These are phyloP conservation scores for Lochmaea crataegi DNA, from an alignment of 2,888 invertebrate species.

Conservation along the genomic window DNA sequence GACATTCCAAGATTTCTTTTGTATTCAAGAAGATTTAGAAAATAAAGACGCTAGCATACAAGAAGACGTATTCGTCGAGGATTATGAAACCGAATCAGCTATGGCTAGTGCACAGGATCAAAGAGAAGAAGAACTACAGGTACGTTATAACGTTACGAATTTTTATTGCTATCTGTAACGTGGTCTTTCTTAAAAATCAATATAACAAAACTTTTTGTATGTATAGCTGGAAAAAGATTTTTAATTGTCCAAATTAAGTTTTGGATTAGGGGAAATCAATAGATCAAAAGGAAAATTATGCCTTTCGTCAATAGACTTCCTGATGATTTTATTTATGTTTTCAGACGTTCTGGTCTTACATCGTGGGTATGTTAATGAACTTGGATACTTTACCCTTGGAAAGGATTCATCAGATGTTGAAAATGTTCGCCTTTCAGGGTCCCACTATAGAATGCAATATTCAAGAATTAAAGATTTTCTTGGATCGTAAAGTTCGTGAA, in stretches of 20 bases:
- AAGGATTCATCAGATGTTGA: slow-evolving; percentile 94
- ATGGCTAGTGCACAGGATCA: slow-evolving; percentile 96
- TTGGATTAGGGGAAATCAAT: no score
- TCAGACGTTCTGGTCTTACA: slow-evolving; percentile 93
- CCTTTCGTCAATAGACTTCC: no score
- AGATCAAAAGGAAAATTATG: no score
- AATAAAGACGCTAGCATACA: slow-evolving; percentile 68
- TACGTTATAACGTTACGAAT: slow-evolving; percentile 52
- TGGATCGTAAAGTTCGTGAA: slow-evolving; percentile 92
- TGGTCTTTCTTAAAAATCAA: slow-evolving; percentile 20
- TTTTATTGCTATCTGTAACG: not conserved
- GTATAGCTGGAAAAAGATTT: no score
- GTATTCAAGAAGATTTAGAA: slow-evolving; percentile 76
- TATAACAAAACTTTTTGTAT: not conserved
- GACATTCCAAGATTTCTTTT: slow-evolving; percentile 78
- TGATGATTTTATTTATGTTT: slow-evolving; percentile 46
- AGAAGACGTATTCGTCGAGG: slow-evolving; percentile 79
- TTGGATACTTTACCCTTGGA: slow-evolving; percentile 91
- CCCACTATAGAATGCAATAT: slow-evolving; percentile 88
- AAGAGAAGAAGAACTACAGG: slow-evolving; percentile 92
- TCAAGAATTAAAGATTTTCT: slow-evolving; percentile 87
- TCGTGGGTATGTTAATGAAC: slow-evolving; percentile 96
- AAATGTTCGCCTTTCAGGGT: slow-evolving; percentile 96
- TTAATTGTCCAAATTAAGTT: no score
- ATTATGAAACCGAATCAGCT: slow-evolving; percentile 92